A percentile compares a stretch with the other conserved stretches of the same genome.
phyloP scores from a whole-genome alignment of 2,888 invertebrate genomes.

The Ischnura elegans region DNA sequence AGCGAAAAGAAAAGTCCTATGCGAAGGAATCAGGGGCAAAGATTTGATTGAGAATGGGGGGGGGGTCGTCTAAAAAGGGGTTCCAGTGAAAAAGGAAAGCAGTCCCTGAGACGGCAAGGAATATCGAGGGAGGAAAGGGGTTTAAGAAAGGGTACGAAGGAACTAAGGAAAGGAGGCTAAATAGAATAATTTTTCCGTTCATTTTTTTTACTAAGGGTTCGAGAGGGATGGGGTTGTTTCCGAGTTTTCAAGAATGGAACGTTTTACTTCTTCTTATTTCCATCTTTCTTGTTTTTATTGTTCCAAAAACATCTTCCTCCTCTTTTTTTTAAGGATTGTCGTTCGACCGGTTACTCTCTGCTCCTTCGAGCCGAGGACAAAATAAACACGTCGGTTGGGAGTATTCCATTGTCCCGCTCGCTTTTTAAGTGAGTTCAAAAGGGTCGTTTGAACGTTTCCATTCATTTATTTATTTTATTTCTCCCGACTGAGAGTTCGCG shows the following conservation, averaged over 20 bases:
- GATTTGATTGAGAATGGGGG: neutral
- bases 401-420: neutral
- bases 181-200: too few relatives aligned
- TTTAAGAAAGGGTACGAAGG: neutral
- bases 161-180: neutral
- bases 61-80: neutral
- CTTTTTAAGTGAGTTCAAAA: neutral
- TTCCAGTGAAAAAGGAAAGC: too few relatives aligned
- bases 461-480: too few relatives aligned
- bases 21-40: too few relatives aligned
- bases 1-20: too few relatives aligned
- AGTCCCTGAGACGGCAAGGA: neutral
- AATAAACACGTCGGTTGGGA: neutral
- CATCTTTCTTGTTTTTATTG: too few relatives aligned
- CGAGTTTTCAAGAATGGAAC: neutral
- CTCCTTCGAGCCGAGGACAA: too few relatives aligned
- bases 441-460: neutral
- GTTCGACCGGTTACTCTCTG: neutral
- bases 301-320: too few relatives aligned
- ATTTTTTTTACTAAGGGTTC: neutral
- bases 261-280: neutral
- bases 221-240: neutral
- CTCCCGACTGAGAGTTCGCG: too few relatives aligned
- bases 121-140: neutral
- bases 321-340: too few relatives aligned